Conservation (phyloP, 1,140 invertebrate genomes). For the Batillaria attramentaria region DNA sequence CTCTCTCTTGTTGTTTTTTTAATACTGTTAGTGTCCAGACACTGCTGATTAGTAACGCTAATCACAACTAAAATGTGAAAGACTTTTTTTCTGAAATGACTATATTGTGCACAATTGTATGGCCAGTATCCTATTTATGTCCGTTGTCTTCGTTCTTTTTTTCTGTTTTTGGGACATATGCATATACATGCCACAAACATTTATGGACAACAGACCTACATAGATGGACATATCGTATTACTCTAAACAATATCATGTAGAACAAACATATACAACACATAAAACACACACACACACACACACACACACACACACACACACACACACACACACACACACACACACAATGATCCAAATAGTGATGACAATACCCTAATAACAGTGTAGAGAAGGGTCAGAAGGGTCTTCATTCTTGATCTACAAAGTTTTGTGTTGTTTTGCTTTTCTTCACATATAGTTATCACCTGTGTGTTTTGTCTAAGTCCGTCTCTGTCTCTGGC, state of each 20-base stretch:
- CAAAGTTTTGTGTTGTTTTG: no score
- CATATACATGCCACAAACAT: not conserved
- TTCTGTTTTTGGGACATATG: not conserved
- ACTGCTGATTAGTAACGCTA: not conserved
- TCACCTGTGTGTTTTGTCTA: no score
- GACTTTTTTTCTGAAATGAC: no score
- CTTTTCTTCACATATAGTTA: no score
- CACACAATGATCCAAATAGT: not conserved
- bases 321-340: not conserved
- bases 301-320: not conserved
- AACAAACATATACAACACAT: not conserved
- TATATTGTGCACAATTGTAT: not conserved
- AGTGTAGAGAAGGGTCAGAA: not conserved
- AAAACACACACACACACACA: not conserved
- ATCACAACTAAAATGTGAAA: not conserved
- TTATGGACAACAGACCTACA: not conserved
- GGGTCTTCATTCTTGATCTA: no score
- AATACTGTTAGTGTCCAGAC: not conserved
- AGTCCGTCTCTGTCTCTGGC: no score
- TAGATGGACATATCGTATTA: not conserved
- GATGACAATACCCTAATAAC: not conserved
- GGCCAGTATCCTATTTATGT: no score
- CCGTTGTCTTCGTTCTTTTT: no score
- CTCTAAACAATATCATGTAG: not conserved
- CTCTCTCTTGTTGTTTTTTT: not conserved